Conservation (phyloP, 2,797 vertebrate genomes). For the Pangasius krempfi region DNA sequence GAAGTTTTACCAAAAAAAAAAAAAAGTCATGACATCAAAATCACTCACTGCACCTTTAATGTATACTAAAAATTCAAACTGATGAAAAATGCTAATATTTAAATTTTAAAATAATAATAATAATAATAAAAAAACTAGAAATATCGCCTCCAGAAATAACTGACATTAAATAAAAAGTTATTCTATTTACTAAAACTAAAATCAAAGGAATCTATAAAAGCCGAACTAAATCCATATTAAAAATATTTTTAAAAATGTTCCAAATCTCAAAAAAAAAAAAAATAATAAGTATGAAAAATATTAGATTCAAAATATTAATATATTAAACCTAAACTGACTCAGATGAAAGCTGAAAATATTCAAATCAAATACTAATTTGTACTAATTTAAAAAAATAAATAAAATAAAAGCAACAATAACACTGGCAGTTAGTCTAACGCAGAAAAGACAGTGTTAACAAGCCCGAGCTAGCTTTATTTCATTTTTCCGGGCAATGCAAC, state of each 20-base stretch:
- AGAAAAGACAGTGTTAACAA: background rate
- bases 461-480: constrained; percentile 20
- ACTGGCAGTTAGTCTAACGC: background rate
- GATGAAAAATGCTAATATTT: background rate
- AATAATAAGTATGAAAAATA: background rate
- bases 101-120: background rate
- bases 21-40: background rate
- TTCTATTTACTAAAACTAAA: background rate
- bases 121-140: background rate
- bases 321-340: background rate
- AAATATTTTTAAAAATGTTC: background rate
- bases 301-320: background rate
- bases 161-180: background rate
- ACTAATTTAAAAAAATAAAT: background rate
- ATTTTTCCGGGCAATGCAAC: constrained; percentile 24
- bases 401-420: background rate
- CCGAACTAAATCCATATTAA: background rate
- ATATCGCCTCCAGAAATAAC: background rate
- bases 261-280: background rate
- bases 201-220: background rate
- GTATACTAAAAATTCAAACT: background rate
- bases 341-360: background rate
- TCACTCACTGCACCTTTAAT: background rate
- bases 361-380: background rate
- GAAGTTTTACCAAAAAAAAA: background rate